A percentile compares a stretch with the other conserved stretches of the same genome.
These are phyloP conservation scores for Leucopsar rothschildi DNA, from an alignment of 2,113 vertebrate genomes.

Conservation along the genomic window DNA sequence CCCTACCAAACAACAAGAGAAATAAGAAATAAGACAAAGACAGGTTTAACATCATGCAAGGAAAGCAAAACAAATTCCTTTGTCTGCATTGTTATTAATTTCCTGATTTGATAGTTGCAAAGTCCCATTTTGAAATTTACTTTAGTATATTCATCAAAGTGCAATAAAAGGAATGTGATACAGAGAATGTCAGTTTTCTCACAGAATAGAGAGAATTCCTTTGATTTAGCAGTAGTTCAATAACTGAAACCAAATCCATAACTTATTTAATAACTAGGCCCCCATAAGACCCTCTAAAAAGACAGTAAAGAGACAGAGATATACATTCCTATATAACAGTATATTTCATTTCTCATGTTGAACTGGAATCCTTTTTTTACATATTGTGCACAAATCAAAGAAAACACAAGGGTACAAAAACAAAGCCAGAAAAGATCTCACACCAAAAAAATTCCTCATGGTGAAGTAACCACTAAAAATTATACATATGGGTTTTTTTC, in stretches of 20 bases:
- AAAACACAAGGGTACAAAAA: background rate
- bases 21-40: background rate
- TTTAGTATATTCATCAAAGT: background rate
- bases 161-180: background rate
- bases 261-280: background rate
- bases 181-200: background rate
- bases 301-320: conserved; percentile 2
- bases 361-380: background rate
- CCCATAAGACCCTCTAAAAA: background rate
- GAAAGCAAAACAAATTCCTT: background rate
- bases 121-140: background rate
- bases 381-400: background rate
- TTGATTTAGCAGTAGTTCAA: conserved; percentile 15
- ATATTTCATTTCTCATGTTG: background rate
- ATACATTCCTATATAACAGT: background rate
- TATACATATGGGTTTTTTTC: background rate
- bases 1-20: background rate
- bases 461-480: background rate
- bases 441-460: background rate
- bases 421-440: background rate
- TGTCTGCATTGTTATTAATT: background rate
- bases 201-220: background rate
- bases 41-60: background rate
- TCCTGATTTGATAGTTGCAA: background rate
- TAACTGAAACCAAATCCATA: conserved; percentile 14